phyloP scores from a whole-genome alignment of 2,797 vertebrate species.

The Coilia nasus region DNA sequence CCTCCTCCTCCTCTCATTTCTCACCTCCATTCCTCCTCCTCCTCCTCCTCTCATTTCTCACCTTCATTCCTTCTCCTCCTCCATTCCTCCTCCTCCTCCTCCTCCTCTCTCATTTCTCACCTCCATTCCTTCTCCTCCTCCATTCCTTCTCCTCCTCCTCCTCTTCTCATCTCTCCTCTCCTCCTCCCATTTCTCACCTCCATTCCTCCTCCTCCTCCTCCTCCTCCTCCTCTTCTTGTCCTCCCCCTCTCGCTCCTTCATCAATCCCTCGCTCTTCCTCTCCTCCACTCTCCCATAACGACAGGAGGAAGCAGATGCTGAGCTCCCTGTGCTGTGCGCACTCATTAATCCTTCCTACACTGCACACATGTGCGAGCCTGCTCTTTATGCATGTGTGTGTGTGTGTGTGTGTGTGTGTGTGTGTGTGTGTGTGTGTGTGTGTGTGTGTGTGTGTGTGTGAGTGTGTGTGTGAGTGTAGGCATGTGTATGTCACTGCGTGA shows the following conservation, averaged over 20 bases:
- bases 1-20: conserved; percentile 38
- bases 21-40: conserved; percentile 14
- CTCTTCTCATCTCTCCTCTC: conserved; percentile 36
- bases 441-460: not conserved
- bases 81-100: conserved; percentile 25
- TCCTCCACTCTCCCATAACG: conserved; percentile 65
- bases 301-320: conserved; percentile 70
- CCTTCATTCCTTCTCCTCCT: conserved; percentile 19
- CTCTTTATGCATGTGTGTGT: not conserved
- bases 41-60: not conserved
- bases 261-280: conserved; percentile 26
- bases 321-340: conserved; percentile 31
- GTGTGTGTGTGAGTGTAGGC: not conserved
- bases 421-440: not conserved
- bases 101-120: not conserved
- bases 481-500: too few species aligned
- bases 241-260: not conserved
- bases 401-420: not conserved
- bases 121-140: too few species aligned
- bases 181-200: not conserved
- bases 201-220: too few species aligned
- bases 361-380: not conserved
- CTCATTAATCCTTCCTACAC: conserved; percentile 61
- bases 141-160: conserved; percentile 5
- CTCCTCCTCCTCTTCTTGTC: too few species aligned